Percentiles rank a stretch among this genome's conserved stretches.
Conservation (phyloP, 2,888 invertebrate species). For the Leptinotarsa haldemani region DNA sequence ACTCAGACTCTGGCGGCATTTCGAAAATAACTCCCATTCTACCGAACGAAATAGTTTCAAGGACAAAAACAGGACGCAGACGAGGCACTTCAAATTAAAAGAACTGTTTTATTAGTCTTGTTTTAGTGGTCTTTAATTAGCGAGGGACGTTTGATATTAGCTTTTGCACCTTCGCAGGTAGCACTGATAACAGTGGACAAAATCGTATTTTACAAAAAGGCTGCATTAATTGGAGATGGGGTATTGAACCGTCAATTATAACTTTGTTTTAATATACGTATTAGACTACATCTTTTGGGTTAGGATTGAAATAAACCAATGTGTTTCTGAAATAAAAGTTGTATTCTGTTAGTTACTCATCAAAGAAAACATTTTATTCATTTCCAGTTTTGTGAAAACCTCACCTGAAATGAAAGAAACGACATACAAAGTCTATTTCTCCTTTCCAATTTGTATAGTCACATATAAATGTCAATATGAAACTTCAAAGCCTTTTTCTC, state of each 20-base stretch:
- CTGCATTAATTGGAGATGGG: not conserved
- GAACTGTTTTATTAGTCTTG: constrained; percentile 39
- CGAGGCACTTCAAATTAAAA: constrained; percentile 44
- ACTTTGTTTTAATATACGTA: no score
- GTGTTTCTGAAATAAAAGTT: no score
- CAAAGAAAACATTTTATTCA: no score
- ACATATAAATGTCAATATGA: no score
- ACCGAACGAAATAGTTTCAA: constrained; percentile 32
- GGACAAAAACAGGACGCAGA: constrained; percentile 31
- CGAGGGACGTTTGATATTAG: constrained; percentile 36
- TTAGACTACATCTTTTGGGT: no score
- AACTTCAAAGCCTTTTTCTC: no score
- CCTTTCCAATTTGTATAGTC: no score
- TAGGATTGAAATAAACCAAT: no score
- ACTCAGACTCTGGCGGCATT: constrained; percentile 43
- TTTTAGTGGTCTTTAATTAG: constrained; percentile 42
- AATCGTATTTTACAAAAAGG: not conserved
- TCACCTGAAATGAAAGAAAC: no score
- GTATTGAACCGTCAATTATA: not conserved
- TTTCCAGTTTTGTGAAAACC: no score
- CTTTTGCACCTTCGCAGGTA: constrained; percentile 33
- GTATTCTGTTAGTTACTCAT: no score
- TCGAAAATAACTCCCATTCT: constrained; percentile 48
- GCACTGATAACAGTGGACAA: not conserved
- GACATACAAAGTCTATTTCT: no score